A percentile compares a stretch with the other conserved stretches of the same genome.
phyloP scores from a whole-genome alignment of 2,113 vertebrate genomes.

The Hystrix cristata region DNA sequence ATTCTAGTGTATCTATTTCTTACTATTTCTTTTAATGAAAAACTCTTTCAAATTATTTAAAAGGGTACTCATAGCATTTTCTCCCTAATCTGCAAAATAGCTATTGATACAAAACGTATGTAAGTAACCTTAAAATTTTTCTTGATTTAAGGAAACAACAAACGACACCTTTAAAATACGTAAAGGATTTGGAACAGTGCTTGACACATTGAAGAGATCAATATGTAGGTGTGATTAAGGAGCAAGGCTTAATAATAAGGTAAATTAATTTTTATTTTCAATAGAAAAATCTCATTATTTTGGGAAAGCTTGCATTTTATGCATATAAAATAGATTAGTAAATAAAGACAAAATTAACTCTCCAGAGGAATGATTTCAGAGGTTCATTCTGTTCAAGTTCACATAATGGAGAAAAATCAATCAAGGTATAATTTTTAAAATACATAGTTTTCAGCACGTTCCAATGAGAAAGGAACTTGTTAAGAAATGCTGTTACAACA shows the following conservation, averaged over 20 bases:
- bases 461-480: neutral
- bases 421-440: slow-evolving; percentile 10
- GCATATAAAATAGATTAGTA: neutral
- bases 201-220: neutral
- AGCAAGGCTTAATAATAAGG: neutral
- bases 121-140: neutral
- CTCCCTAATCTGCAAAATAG: neutral
- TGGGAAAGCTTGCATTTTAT: slow-evolving; percentile 29
- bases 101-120: neutral
- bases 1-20: neutral
- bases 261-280: slow-evolving; percentile 41
- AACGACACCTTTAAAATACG: neutral
- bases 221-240: neutral
- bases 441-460: neutral
- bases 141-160: neutral
- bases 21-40: neutral
- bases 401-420: slow-evolving; percentile 16
- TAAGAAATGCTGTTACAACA: neutral
- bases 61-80: neutral
- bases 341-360: neutral
- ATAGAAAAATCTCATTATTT: neutral
- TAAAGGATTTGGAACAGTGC: neutral
- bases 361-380: slow-evolving; percentile 1
- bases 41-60: neutral
- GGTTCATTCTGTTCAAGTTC: slow-evolving; percentile 15